phyloP scores from a whole-genome alignment of 1,140 invertebrate genomes.

The Aricia agestis region DNA sequence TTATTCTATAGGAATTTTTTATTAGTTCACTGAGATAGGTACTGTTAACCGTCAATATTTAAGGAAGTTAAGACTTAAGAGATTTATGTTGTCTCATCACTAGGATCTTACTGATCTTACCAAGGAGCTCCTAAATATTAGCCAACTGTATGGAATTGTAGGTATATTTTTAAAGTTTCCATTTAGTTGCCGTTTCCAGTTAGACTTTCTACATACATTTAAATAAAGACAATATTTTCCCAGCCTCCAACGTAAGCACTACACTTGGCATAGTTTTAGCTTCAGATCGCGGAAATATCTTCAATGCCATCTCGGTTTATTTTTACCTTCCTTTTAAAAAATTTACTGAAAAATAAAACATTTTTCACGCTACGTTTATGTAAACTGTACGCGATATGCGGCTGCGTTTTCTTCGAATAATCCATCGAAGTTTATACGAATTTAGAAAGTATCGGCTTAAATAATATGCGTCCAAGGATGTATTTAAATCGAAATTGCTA shows the following conservation, averaged over 20 bases:
- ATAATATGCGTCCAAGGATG: background rate
- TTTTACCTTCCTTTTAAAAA: slow-evolving; percentile 32
- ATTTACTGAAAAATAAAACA: background rate
- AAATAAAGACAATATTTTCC: slow-evolving; percentile 17
- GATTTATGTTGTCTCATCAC: too few species aligned
- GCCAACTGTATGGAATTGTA: too few species aligned
- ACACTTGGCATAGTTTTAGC: slow-evolving; percentile 56
- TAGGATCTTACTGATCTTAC: too few species aligned
- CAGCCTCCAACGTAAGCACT: slow-evolving; percentile 24
- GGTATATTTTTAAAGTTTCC: too few species aligned
- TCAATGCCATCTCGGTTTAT: slow-evolving; percentile 66
- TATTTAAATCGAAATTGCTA: slow-evolving; percentile 23
- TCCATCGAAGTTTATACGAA: background rate
- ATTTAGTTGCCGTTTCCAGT: too few species aligned
- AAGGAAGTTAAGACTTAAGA: too few species aligned
- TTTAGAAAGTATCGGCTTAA: background rate
- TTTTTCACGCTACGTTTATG: background rate
- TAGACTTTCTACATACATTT: background rate
- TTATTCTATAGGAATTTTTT: background rate
- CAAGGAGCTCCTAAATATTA: too few species aligned
- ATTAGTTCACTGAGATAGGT: too few species aligned
- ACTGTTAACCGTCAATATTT: too few species aligned
- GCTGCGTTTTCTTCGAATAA: background rate
- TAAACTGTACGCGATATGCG: background rate
- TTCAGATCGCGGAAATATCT: slow-evolving; percentile 53